Evolutionary conservation across 2,797 vertebrate species (phyloP).

Genomic region (Lutjanus argentimaculatus): DNA sequence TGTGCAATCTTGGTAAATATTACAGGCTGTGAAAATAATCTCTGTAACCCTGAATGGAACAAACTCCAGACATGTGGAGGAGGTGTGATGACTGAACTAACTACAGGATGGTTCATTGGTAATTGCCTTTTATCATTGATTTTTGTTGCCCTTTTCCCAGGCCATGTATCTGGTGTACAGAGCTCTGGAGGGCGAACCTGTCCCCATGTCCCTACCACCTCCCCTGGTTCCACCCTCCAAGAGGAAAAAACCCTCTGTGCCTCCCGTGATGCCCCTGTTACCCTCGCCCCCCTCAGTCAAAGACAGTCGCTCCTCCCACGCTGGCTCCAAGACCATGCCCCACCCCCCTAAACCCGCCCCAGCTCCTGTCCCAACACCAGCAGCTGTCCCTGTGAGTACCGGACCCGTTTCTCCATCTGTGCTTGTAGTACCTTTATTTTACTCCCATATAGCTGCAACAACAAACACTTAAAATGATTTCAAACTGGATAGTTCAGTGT

Average conservation of each 20-base stretch:
- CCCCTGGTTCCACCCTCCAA: constrained; percentile 96
- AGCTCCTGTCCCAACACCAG: constrained; percentile 78
- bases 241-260: constrained; percentile 90
- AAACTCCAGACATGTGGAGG: constrained; percentile 14
- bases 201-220: constrained; percentile 95
- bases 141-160: constrained; percentile 77
- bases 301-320: constrained; percentile 90
- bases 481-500: constrained; percentile 75
- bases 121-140: constrained; percentile 43
- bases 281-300: constrained; percentile 90
- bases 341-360: constrained; percentile 86
- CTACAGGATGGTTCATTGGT: constrained; percentile 41
- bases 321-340: constrained; percentile 88
- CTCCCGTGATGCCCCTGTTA: constrained; percentile 88
- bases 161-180: constrained; percentile 99
- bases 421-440: constrained; percentile 32
- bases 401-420: constrained; percentile 16
- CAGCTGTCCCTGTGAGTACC: constrained; percentile 87
- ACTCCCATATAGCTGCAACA: neutral
- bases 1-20: neutral
- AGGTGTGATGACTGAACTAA: constrained; percentile 26
- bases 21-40: constrained; percentile 26
- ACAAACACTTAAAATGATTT: constrained; percentile 69
- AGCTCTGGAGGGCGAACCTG: constrained; percentile 96
- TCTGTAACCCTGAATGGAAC: constrained; percentile 16